A percentile compares a stretch with the other conserved stretches of the same genome.
Evolutionary conservation across 2,113 vertebrate genomes (phyloP).

Genomic region (Festucalex cinctus): DNA sequence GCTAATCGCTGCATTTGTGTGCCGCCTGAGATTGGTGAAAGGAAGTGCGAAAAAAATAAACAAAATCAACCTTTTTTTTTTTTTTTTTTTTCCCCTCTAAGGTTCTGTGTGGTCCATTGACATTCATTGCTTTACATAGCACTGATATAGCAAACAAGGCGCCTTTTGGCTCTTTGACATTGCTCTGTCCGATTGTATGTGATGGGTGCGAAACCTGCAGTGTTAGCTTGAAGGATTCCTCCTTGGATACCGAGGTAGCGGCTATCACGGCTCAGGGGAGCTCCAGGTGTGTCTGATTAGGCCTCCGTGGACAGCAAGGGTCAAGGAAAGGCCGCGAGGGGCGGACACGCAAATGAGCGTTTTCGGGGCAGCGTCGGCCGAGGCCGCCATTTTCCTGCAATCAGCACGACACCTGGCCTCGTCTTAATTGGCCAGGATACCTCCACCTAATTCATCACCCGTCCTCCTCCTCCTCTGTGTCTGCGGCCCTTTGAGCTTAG

Average conservation of each 20-base stretch:
- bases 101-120: background rate
- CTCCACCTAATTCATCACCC: constrained; percentile 57
- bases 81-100: background rate
- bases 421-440: constrained; percentile 71
- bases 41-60: background rate
- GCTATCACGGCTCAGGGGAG: constrained; percentile 57
- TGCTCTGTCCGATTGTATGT: constrained; percentile 9
- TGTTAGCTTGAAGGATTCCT: constrained; percentile 45
- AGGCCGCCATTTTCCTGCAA: constrained; percentile 66
- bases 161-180: constrained; percentile 2
- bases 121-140: background rate
- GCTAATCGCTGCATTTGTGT: background rate
- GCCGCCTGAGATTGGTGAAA: background rate
- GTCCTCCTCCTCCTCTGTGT: constrained; percentile 32
- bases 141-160: background rate
- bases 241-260: constrained; percentile 61
- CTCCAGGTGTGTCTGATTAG: constrained; percentile 73
- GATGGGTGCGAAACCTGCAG: constrained; percentile 46
- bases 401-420: constrained; percentile 70
- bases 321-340: constrained; percentile 59
- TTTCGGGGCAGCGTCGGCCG: constrained; percentile 40
- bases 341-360: constrained; percentile 42
- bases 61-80: background rate
- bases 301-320: constrained; percentile 64
- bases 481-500: constrained; percentile 51